phyloP scores from a whole-genome alignment of 1,140 invertebrate genomes.

The Listronotus bonariensis region DNA sequence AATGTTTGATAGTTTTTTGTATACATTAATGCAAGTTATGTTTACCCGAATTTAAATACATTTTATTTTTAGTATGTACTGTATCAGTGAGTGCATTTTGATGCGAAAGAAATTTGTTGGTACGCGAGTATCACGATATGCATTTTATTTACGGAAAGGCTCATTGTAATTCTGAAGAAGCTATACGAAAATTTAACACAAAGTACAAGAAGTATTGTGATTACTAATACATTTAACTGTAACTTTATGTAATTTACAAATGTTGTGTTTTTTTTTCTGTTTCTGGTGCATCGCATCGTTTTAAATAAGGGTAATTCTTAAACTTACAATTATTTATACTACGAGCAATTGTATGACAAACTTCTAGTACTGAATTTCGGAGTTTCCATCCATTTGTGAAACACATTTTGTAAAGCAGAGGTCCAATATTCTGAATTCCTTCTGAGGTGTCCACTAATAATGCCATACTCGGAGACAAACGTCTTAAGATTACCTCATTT shows the following conservation, averaged over 20 bases:
- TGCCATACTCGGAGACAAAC: conserved; percentile 25
- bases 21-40: too few species aligned
- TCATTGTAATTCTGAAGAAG: too few species aligned
- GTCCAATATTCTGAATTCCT: conserved; percentile 17
- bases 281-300: neutral
- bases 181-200: too few species aligned
- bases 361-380: conserved; percentile 13
- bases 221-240: too few species aligned
- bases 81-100: too few species aligned
- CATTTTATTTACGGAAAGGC: too few species aligned
- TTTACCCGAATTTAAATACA: too few species aligned
- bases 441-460: conserved; percentile 19
- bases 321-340: conserved; percentile 26
- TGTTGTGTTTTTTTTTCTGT: too few species aligned
- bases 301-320: too few species aligned
- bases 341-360: conserved; percentile 17
- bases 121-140: neutral
- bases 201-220: too few species aligned
- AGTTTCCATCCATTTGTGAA: conserved; percentile 29
- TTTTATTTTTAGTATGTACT: neutral
- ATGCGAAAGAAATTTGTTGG: neutral
- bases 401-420: conserved; percentile 21
- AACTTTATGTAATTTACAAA: too few species aligned
- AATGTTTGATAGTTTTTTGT: too few species aligned
- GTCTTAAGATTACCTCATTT: conserved; percentile 10